Conservation (phyloP, 2,797 vertebrate species). For the Podargus strigoides region DNA sequence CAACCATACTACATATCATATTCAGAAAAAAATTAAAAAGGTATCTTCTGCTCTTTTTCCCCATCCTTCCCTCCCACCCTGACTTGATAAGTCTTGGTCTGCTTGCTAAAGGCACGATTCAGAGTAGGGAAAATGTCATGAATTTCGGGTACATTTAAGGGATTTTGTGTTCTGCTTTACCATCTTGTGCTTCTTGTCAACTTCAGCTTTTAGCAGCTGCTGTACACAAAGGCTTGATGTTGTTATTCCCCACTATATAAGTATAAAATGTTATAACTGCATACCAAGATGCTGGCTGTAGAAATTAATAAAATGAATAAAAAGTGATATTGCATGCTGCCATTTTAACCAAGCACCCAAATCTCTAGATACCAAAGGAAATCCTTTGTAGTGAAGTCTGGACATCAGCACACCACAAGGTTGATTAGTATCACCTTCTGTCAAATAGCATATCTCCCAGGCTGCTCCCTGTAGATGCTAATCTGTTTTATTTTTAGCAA, state of each 20-base stretch:
- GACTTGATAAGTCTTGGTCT: background rate
- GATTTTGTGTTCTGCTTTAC: background rate
- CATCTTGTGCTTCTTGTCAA: background rate
- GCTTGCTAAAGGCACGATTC: background rate
- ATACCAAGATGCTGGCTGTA: background rate
- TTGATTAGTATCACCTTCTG: constrained; percentile 16
- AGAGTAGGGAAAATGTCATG: background rate
- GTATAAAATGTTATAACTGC: background rate
- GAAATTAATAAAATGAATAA: background rate
- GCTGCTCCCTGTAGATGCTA: background rate
- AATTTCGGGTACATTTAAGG: background rate
- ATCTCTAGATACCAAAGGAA: background rate
- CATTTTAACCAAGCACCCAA: background rate
- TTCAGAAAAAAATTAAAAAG: background rate
- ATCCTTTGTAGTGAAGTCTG: background rate
- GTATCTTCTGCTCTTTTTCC: background rate
- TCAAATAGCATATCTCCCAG: background rate
- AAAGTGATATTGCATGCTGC: background rate
- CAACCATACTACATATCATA: background rate
- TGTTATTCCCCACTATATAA: background rate
- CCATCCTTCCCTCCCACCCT: background rate
- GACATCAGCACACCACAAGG: background rate
- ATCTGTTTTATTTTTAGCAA: constrained; percentile 78
- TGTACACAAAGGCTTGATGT: background rate
- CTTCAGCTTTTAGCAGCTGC: background rate